These are phyloP conservation scores for Pangasianodon gigas DNA, from an alignment of 2,113 vertebrate genomes.

Conservation along the genomic window DNA sequence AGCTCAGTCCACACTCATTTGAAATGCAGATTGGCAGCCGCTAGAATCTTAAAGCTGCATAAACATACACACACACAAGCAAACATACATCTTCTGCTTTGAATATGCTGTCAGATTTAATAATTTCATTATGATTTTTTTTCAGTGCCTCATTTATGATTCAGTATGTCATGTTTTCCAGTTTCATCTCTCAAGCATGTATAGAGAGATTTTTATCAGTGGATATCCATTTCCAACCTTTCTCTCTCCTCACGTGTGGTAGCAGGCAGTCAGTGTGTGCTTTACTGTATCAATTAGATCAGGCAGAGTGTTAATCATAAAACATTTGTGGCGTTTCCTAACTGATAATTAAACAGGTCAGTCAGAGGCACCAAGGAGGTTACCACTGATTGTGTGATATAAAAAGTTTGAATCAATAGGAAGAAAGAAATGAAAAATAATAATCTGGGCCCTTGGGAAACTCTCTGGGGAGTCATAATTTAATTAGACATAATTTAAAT, in stretches of 20 bases:
- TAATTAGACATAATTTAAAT: not conserved
- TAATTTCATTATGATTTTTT: not conserved
- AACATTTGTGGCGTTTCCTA: not conserved
- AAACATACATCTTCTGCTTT: not conserved
- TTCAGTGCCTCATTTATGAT: not conserved
- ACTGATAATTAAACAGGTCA: not conserved
- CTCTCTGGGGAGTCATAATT: not conserved
- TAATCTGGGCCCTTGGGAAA: not conserved
- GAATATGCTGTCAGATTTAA: not conserved
- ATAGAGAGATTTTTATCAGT: not conserved
- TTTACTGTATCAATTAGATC: not conserved
- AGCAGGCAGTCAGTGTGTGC: not conserved
- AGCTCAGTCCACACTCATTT: not conserved
- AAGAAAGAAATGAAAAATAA: not conserved
- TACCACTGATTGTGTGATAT: not conserved
- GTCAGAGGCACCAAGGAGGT: not conserved
- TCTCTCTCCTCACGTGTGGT: not conserved
- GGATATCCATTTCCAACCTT: not conserved
- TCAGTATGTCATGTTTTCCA: not conserved
- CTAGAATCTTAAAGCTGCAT: not conserved
- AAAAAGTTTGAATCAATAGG: not conserved
- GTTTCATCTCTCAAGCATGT: not conserved
- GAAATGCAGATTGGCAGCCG: not conserved
- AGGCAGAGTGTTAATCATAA: not conserved
- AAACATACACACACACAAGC: not conserved